Evolutionary conservation across 1,140 invertebrate genomes (phyloP).

Genomic region (Drosophila littoralis): DNA sequence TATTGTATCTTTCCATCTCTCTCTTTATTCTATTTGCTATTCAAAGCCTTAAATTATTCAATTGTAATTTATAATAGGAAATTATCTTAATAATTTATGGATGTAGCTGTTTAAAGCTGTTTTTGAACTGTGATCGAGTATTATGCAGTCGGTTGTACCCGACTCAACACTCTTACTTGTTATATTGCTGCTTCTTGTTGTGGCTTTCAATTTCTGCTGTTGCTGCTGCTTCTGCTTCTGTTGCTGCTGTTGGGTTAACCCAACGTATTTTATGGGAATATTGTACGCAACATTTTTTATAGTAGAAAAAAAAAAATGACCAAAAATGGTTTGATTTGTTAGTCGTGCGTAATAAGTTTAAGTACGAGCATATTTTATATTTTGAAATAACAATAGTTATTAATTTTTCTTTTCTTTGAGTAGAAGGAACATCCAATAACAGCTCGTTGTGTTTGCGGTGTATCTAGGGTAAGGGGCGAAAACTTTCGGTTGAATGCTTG

Average conservation of each 20-base stretch:
- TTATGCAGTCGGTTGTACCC: too few species aligned
- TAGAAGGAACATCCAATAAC: constrained; percentile 16
- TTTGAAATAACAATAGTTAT: constrained; percentile 10
- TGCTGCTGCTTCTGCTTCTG: not conserved
- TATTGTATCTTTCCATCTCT: too few species aligned
- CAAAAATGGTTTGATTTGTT: not conserved
- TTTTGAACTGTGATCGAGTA: too few species aligned
- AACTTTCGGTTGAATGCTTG: constrained; percentile 17
- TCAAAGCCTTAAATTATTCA: too few species aligned
- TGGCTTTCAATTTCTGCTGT: not conserved
- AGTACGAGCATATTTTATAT: constrained; percentile 22
- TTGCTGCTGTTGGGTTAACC: not conserved
- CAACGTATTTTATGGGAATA: constrained; percentile 23
- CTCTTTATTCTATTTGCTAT: too few species aligned
- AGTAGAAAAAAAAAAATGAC: not conserved
- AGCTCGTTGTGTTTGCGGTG: constrained; percentile 8
- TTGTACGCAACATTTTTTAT: constrained; percentile 35
- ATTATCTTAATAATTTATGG: too few species aligned
- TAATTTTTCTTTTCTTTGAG: not conserved
- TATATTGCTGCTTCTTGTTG: constrained; percentile 12
- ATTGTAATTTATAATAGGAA: too few species aligned
- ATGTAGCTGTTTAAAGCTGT: too few species aligned
- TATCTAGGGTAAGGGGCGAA: not conserved
- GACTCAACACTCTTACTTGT: too few species aligned
- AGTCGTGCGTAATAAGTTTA: constrained; percentile 14